Evolutionary conservation across 2,888 invertebrate species (phyloP), one percentile per base, ranked within the genome.

Genomic region (Dione vanillae): DNA sequence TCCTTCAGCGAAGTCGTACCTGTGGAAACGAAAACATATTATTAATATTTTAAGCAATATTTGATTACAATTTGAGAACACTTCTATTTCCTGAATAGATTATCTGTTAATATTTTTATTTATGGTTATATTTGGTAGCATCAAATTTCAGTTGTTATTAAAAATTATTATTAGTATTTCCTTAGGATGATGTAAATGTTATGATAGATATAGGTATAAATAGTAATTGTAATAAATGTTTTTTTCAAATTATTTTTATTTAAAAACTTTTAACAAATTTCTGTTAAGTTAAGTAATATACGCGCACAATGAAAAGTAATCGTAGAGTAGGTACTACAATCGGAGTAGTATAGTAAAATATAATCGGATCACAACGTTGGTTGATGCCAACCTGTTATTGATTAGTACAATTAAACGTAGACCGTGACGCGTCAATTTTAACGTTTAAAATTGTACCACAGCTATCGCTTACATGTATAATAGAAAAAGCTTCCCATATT

Each of bases 401-500:
- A 41, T 6, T 10, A 11, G 27, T 5, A n/a, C 37, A 47, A 65
- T 27, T 20, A 35, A 64, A 58, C 71, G 16, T 37, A 51, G 14
- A 14, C 43, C 37, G 40, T 70, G 45, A 8, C 35, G 2, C 27
- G 14, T 27, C 59, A n/a, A 37, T 12, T 45, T 43, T 73, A 73
- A 62, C 59, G 73, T 71, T 56, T 43, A 56, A 43, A 68, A 64
- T 75, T 52, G 49, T 49, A 49, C 19, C 40, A 52, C 35, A 61
- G 27, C 20, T 61, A 40, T 41, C 41, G 59, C 41, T 70, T 56
- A 56, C 56, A 61, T 75, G 71, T 79, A 80, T 83, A 83, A 83
- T 77, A 80, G 77, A 80, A 84, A 56, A 85, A 81, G 80, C 80
- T 80, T 83, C 76, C 78, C 79, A 80, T 82, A 83, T 85, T 85